phyloP scores from a whole-genome alignment of 2,113 vertebrate genomes.

The Corydoras sp. region DNA sequence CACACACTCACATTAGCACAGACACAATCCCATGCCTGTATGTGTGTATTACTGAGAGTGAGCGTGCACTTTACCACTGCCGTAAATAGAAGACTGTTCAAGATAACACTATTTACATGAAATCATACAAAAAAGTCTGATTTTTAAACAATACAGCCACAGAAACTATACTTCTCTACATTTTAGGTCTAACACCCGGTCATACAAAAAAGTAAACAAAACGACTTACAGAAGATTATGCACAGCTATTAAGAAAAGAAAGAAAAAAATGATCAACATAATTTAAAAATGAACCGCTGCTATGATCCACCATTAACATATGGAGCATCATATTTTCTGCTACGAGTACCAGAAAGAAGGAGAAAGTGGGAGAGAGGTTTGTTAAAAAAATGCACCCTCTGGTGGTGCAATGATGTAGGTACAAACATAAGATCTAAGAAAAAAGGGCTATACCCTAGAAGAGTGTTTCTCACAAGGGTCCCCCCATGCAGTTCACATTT shows the following conservation, averaged over 20 bases:
- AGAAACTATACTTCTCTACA: constrained; percentile 50
- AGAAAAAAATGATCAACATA: not conserved
- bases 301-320: constrained; percentile 44
- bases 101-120: constrained; percentile 68
- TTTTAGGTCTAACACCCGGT: constrained; percentile 53
- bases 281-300: constrained; percentile 37
- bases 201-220: constrained; percentile 41
- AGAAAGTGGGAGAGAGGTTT: constrained; percentile 39
- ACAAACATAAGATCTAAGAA: constrained; percentile 11
- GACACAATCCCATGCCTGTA: constrained; percentile 45
- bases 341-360: constrained; percentile 33
- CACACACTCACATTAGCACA: constrained; percentile 30
- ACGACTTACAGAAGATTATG: constrained; percentile 46
- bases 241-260: constrained; percentile 46
- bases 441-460: not conserved
- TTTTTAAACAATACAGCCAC: constrained; percentile 49
- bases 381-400: constrained; percentile 29
- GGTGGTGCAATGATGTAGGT: constrained; percentile 19
- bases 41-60: constrained; percentile 47
- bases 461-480: constrained; percentile 7
- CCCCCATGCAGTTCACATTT: not conserved
- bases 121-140: constrained; percentile 49
- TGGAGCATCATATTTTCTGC: constrained; percentile 46
- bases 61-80: constrained; percentile 38
- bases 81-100: constrained; percentile 44